Evolutionary conservation across 2,888 invertebrate genomes (phyloP).

Genomic region (Caenorhabditis imperialis): DNA sequence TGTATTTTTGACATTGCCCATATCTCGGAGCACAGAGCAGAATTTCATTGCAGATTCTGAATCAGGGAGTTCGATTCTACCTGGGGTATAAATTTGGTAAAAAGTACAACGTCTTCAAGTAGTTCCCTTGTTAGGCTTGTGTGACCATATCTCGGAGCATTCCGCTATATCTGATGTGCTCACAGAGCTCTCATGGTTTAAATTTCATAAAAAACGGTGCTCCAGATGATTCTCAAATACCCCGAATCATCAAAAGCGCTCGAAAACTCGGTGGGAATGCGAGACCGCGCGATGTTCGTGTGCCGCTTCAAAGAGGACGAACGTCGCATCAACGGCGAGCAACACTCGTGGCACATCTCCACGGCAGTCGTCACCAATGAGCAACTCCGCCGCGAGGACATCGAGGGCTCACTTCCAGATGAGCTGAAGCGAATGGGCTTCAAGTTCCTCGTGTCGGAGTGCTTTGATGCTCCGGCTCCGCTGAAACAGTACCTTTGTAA

Average conservation of each 20-base stretch:
- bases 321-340: conserved; percentile 27
- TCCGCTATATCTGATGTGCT: too few relatives aligned
- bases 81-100: too few relatives aligned
- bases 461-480: conserved; percentile 56
- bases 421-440: conserved; percentile 62
- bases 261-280: conserved; percentile 59
- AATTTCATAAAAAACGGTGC: too few relatives aligned
- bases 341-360: conserved; percentile 23
- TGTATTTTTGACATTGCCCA: too few relatives aligned
- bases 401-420: conserved; percentile 16
- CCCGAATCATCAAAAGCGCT: conserved; percentile 43
- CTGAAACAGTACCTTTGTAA: conserved; percentile 56
- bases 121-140: too few relatives aligned
- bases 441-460: conserved; percentile 49
- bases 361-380: conserved; percentile 32
- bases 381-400: conserved; percentile 4
- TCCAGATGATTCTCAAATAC: conserved; percentile 49
- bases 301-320: conserved; percentile 69
- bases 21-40: too few relatives aligned
- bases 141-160: too few relatives aligned
- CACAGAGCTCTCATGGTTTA: too few relatives aligned
- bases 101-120: too few relatives aligned
- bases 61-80: too few relatives aligned
- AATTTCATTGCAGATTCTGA: too few relatives aligned
- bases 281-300: conserved; percentile 71